Percentiles rank a stretch among this genome's conserved stretches.
Evolutionary conservation across 1,140 invertebrate genomes (phyloP).

Genomic region (Cardiocondyla obscurior): DNA sequence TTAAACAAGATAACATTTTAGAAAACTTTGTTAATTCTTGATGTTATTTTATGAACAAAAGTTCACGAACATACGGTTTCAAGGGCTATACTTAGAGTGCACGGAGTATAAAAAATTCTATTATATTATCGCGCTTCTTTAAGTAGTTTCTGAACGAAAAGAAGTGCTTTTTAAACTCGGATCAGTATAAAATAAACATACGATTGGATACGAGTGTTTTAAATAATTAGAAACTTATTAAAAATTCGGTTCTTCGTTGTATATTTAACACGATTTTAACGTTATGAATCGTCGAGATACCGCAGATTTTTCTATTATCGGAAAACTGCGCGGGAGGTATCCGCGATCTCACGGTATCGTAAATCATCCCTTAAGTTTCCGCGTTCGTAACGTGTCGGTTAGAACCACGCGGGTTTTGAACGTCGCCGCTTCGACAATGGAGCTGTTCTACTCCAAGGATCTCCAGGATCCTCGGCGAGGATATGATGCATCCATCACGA

Average conservation of each 20-base stretch:
- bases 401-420: slow-evolving; percentile 10
- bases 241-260: too few species aligned
- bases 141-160: neutral
- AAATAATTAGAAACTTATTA: too few species aligned
- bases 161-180: neutral
- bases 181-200: too few species aligned
- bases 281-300: neutral
- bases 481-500: slow-evolving; percentile 21
- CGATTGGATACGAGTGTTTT: too few species aligned
- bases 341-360: neutral
- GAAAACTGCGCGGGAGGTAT: neutral
- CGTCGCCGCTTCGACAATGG: slow-evolving; percentile 10
- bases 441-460: neutral
- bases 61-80: neutral
- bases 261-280: neutral
- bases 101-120: neutral
- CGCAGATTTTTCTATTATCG: neutral
- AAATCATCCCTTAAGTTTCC: neutral
- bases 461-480: neutral
- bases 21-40: neutral
- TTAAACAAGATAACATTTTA: neutral
- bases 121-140: neutral
- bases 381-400: neutral
- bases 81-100: neutral
- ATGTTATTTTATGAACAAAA: neutral